Evolutionary conservation across 2,797 vertebrate genomes (phyloP).

Genomic region (Eutrigla gurnardus): DNA sequence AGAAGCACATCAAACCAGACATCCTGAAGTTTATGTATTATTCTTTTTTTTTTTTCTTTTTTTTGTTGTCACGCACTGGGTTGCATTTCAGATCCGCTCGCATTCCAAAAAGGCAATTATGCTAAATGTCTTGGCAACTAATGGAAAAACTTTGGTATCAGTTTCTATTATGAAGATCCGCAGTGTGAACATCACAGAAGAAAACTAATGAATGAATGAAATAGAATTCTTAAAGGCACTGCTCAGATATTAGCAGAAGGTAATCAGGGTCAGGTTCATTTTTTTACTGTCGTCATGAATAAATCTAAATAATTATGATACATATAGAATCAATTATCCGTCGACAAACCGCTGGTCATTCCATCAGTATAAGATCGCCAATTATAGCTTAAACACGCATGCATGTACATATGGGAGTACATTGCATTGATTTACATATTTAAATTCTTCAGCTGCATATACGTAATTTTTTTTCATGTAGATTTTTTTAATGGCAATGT

Average conservation of each 20-base stretch:
- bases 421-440: neutral
- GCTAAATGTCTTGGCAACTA: conserved; percentile 45
- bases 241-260: neutral
- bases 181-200: conserved; percentile 50
- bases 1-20: conserved; percentile 53
- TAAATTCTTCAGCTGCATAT: neutral
- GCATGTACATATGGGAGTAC: neutral
- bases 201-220: conserved; percentile 72
- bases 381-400: neutral
- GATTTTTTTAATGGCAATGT: no score
- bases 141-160: conserved; percentile 46
- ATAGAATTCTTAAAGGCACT: conserved; percentile 48
- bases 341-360: neutral
- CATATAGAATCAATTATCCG: neutral
- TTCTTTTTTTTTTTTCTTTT: neutral
- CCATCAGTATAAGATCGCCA: neutral
- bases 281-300: neutral
- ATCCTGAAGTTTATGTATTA: conserved; percentile 45
- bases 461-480: no score
- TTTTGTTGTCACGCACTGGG: neutral
- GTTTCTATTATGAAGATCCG: conserved; percentile 49
- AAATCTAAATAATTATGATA: neutral
- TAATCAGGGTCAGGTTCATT: conserved; percentile 30
- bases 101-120: conserved; percentile 51
- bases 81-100: conserved; percentile 47